phyloP scores from a whole-genome alignment of 2,113 vertebrate genomes.

The Cyprinus carpio region DNA sequence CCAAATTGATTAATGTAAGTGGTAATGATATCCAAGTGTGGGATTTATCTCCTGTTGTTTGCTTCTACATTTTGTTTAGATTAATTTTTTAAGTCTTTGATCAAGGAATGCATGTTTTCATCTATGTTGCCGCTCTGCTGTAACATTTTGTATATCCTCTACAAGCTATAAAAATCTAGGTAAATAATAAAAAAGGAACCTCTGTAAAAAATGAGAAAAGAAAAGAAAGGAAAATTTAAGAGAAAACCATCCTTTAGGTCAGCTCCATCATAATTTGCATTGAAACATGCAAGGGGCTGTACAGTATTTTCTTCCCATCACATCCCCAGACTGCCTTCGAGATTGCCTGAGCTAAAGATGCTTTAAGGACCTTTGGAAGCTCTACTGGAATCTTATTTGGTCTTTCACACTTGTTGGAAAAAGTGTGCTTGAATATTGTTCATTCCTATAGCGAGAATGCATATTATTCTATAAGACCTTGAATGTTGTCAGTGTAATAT shows the following conservation, averaged over 20 bases:
- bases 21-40: slow-evolving; percentile 49
- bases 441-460: not conserved
- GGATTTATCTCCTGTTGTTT: slow-evolving; percentile 40
- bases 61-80: slow-evolving; percentile 23
- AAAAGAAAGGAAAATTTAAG: slow-evolving; percentile 55
- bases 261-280: slow-evolving; percentile 60
- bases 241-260: slow-evolving; percentile 50
- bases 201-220: slow-evolving; percentile 55
- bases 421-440: not conserved
- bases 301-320: slow-evolving; percentile 38
- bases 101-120: slow-evolving; percentile 60
- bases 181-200: slow-evolving; percentile 61
- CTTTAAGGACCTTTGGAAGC: slow-evolving; percentile 57
- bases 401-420: not conserved
- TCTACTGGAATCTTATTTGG: slow-evolving; percentile 27
- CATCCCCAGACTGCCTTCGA: slow-evolving; percentile 23
- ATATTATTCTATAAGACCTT: not conserved
- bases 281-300: slow-evolving; percentile 60
- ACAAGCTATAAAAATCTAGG: slow-evolving; percentile 62
- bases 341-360: not conserved
- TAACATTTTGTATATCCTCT: slow-evolving; percentile 57
- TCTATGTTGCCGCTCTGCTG: slow-evolving; percentile 60
- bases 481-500: not conserved
- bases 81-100: slow-evolving; percentile 43
- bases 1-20: slow-evolving; percentile 50